Base-by-base conservation (phyloP, 2,113 vertebrate species). In the Catharus fuscescens region DNA sequence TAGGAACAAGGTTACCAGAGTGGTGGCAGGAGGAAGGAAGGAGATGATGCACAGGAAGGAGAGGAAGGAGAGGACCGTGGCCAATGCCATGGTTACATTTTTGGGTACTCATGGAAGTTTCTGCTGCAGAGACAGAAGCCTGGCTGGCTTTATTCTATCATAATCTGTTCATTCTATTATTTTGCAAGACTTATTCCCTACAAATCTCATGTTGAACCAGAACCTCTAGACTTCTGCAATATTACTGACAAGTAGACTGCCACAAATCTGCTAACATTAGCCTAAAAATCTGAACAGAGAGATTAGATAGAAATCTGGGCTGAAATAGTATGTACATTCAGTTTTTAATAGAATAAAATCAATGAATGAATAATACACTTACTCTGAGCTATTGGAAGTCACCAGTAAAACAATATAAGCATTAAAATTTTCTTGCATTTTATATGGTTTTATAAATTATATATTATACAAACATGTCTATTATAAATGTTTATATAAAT, bases 251-350 rank as follows among this genome's bases (percentile, higher is more conserved):
- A 31, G 6, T 4, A 54, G 14, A 12, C 9, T 8, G 18, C 12
- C 32, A 50, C n/a, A 36, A 54, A 60, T 50, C 44, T 84, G 32
- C 38, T 80, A 64, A 28, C 1, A 1, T 31, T 66, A 64, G 6
- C 28, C 14, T 56, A 40, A 12, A 57, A 59, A 36, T 66, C 12
- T 54, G 34, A 88, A 47, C 31, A 84, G 44, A 66, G 2, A 62
- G 8, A 40, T 62, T 50, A 86, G 29, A n/a, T 36, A n/a, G 10
- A 40, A 44, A 78, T 44, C 34, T 3, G 2, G 16, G 28, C 17
- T 86, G 50, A 66, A n/a, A 62, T 18, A 56, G 23, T 0, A 0
- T 61, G 14, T 15, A 72, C 87, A 1, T 21, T 67, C 2, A 1
- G 19, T 62, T 76, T 60, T 38, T 82, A 59, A 29, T 32, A 45